Evolutionary conservation across 2,888 invertebrate species (phyloP).

Genomic region (Drosophila subquinaria): DNA sequence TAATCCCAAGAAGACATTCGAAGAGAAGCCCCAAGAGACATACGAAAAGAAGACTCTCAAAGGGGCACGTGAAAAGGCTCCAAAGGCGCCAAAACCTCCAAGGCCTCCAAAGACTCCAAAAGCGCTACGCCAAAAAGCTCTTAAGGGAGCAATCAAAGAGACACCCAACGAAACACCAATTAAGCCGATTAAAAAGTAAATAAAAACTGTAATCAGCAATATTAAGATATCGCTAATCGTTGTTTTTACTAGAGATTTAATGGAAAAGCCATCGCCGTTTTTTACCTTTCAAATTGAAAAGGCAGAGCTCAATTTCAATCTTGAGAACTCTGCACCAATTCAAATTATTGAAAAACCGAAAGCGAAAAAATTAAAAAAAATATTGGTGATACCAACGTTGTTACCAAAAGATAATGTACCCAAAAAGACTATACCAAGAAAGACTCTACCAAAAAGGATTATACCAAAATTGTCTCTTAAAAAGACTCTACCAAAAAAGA

Average conservation of each 20-base stretch:
- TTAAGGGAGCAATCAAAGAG: background rate
- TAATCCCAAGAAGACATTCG: too few species aligned
- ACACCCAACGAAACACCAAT: background rate
- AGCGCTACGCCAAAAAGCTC: background rate
- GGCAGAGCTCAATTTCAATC: background rate
- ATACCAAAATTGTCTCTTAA: background rate
- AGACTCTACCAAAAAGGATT: background rate
- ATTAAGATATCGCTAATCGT: background rate
- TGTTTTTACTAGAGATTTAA: background rate
- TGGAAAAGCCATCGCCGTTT: background rate
- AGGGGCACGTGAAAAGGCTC: too few species aligned
- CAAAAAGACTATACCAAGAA: background rate
- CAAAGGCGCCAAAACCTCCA: background rate
- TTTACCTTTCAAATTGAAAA: background rate
- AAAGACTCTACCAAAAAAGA: background rate
- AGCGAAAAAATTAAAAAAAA: background rate
- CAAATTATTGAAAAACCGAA: background rate
- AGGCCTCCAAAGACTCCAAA: background rate
- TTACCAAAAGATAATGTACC: background rate
- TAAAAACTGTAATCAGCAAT: background rate
- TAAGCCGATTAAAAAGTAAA: background rate
- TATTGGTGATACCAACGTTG: background rate
- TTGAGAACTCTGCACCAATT: background rate
- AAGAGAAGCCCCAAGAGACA: too few species aligned
- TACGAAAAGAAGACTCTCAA: too few species aligned